Conservation (phyloP, 2,888 invertebrate genomes). For the Eueremaeus valkanovi region DNA sequence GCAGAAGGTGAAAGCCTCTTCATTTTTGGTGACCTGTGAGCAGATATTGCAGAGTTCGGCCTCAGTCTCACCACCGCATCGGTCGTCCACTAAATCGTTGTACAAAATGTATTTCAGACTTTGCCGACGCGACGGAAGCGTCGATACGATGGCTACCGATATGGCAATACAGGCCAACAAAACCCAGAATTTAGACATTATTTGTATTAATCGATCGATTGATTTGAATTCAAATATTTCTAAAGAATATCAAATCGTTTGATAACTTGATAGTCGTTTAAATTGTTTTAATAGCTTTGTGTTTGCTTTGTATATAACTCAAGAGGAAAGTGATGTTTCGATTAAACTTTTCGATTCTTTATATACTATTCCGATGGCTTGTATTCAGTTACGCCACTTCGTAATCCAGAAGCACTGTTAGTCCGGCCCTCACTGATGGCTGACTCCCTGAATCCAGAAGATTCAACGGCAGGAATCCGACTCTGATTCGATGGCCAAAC, state of each 20-base stretch:
- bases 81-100: background rate
- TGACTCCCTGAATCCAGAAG: background rate
- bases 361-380: background rate
- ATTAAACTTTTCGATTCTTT: conserved; percentile 16
- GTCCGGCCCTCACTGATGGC: background rate
- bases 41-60: conserved; percentile 11
- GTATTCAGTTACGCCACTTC: background rate
- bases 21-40: conserved; percentile 19
- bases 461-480: background rate
- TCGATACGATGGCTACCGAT: background rate
- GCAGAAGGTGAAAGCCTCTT: conserved; percentile 33
- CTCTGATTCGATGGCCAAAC: background rate
- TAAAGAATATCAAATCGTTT: background rate
- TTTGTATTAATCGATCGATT: background rate
- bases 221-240: background rate
- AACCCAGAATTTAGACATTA: background rate
- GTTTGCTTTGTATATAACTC: background rate
- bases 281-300: background rate
- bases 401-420: background rate
- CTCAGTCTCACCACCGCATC: conserved; percentile 1
- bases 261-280: background rate
- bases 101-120: background rate
- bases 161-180: background rate
- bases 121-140: background rate
- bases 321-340: conserved; percentile 19